Evolutionary conservation across 2,113 vertebrate species (phyloP).

Genomic region (Oreamnos americanus): DNA sequence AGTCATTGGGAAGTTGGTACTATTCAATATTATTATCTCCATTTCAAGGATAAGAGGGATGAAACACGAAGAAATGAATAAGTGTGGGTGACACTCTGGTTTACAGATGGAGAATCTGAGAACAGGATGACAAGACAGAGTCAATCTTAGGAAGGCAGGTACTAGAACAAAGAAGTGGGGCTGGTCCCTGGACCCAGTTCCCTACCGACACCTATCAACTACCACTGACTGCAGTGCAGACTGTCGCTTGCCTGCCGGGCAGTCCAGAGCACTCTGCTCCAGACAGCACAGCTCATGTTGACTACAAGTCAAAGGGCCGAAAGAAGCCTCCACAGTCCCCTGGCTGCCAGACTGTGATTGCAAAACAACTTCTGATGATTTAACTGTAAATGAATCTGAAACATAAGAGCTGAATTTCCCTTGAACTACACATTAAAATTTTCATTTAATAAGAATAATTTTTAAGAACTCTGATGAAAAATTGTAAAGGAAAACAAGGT

Average conservation of each 20-base stretch:
- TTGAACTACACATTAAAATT: conserved; percentile 45
- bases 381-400: conserved; percentile 72
- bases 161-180: background rate
- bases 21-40: background rate
- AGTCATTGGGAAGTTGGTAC: background rate
- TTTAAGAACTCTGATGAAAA: conserved; percentile 22
- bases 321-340: background rate
- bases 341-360: conserved; percentile 65
- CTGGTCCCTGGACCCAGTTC: background rate
- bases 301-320: conserved; percentile 38
- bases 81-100: background rate
- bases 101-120: background rate
- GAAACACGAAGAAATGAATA: background rate
- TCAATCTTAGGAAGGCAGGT: background rate
- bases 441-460: conserved; percentile 51
- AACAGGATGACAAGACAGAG: background rate
- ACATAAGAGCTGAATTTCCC: conserved; percentile 66
- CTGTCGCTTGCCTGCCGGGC: background rate
- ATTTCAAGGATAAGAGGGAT: background rate
- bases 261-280: background rate
- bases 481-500: conserved; percentile 16
- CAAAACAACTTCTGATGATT: conserved; percentile 68
- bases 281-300: background rate
- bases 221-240: background rate
- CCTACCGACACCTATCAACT: background rate